Conservation (phyloP, 2,113 vertebrate genomes). For the Macrotis lagotis region DNA sequence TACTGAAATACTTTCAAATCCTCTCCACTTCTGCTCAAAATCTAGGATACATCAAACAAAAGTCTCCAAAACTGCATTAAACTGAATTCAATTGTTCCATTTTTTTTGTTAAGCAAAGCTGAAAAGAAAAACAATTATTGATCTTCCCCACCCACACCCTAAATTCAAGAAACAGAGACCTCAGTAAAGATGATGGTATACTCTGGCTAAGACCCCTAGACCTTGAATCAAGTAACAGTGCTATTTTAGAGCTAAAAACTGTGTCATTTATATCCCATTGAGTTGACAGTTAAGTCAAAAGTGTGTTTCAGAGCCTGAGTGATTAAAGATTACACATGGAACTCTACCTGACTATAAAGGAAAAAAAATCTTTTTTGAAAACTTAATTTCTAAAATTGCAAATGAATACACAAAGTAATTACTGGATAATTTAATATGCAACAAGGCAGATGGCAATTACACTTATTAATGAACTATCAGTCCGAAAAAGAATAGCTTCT, state of each 20-base stretch:
- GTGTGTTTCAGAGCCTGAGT: slow-evolving; percentile 29
- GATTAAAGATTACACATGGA: slow-evolving; percentile 48
- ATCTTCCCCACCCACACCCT: background rate
- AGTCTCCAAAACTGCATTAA: background rate
- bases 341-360: slow-evolving; percentile 20
- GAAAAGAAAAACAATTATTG: background rate
- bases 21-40: background rate
- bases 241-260: background rate
- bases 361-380: slow-evolving; percentile 42
- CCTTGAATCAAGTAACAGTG: background rate
- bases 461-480: slow-evolving; percentile 60
- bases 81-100: slow-evolving; percentile 46
- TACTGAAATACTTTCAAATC: slow-evolving; percentile 19
- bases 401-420: slow-evolving; percentile 59
- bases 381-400: slow-evolving; percentile 57
- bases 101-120: slow-evolving; percentile 53
- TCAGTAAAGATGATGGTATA: background rate
- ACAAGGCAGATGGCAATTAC: slow-evolving; percentile 40
- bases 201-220: background rate
- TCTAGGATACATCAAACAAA: background rate
- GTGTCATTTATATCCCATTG: slow-evolving; percentile 25
- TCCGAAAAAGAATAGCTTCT: slow-evolving; percentile 60
- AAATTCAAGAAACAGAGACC: slow-evolving; percentile 34
- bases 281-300: background rate
- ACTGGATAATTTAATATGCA: slow-evolving; percentile 59